Percentiles rank a stretch among this genome's conserved stretches.
phyloP scores from a whole-genome alignment of 2,888 invertebrate genomes.

The Mylabris sibirica region DNA sequence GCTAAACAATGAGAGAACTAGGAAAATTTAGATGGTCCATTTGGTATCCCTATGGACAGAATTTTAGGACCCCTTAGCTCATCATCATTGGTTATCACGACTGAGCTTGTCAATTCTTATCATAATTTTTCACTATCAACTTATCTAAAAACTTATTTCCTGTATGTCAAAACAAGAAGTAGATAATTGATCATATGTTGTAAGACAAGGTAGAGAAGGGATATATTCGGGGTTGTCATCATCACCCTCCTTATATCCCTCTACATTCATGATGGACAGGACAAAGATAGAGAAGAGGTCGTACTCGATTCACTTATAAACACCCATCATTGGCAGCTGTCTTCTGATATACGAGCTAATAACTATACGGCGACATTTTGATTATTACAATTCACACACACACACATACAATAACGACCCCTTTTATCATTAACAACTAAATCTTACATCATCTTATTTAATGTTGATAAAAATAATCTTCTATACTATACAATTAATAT shows the following conservation, averaged over 20 bases:
- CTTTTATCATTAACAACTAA: neutral
- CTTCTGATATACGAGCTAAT: slow-evolving; percentile 63
- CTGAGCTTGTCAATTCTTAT: neutral
- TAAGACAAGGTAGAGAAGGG: slow-evolving; percentile 41
- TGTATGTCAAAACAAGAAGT: slow-evolving; percentile 61
- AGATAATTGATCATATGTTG: slow-evolving; percentile 60
- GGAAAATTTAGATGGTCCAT: no score
- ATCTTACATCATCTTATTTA: neutral
- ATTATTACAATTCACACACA: slow-evolving; percentile 47
- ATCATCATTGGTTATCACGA: no score
- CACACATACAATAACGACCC: slow-evolving; percentile 29
- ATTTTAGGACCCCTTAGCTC: no score
- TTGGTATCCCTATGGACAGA: no score
- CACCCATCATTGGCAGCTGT: slow-evolving; percentile 63
- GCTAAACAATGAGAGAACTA: no score
- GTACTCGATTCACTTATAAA: slow-evolving; percentile 35
- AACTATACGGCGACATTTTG: slow-evolving; percentile 57
- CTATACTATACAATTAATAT: neutral
- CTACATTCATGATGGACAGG: slow-evolving; percentile 1
- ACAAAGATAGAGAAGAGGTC: slow-evolving; percentile 21
- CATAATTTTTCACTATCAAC: slow-evolving; percentile 40
- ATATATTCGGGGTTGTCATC: slow-evolving; percentile 32
- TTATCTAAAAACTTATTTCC: slow-evolving; percentile 59
- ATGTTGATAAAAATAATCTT: neutral
- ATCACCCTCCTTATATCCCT: slow-evolving; percentile 12